A percentile compares a stretch with the other conserved stretches of the same genome.
These are phyloP conservation scores for Agrochola litura DNA, from an alignment of 2,888 invertebrate genomes.

Conservation along the genomic window DNA sequence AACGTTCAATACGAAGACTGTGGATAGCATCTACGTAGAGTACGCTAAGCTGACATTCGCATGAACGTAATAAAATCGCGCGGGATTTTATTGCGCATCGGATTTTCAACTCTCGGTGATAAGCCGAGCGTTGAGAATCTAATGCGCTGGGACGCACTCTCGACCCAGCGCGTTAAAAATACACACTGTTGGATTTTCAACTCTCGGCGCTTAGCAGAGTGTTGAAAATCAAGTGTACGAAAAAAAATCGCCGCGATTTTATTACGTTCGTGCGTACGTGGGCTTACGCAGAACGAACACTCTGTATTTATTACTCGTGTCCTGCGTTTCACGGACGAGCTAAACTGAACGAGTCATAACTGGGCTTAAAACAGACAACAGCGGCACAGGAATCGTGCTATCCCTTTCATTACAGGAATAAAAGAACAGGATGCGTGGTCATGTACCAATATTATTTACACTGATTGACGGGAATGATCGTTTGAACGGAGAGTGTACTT, in stretches of 20 bases:
- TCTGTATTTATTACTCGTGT: not conserved
- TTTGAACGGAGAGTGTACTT: constrained; percentile 45
- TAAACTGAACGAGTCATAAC: not conserved
- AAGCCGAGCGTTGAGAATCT: no score
- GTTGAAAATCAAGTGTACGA: no score
- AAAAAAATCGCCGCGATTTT: no score
- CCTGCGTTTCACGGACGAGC: not conserved
- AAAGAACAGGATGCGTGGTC: constrained; percentile 23
- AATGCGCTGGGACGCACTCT: no score
- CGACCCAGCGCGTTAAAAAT: no score
- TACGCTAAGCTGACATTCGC: not conserved
- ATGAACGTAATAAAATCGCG: no score
- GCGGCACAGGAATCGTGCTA: not conserved
- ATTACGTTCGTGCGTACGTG: no score
- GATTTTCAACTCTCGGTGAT: no score
- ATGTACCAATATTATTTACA: constrained; percentile 37
- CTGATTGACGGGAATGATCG: constrained; percentile 38
- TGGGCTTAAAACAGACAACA: not conserved
- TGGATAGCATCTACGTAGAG: not conserved
- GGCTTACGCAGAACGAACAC: not conserved
- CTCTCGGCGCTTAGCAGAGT: no score
- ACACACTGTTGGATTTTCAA: no score
- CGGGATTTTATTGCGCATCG: no score
- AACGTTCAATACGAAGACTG: not conserved
- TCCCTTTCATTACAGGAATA: constrained; percentile 32